These are phyloP conservation scores for Alces alces DNA, from an alignment of 2,113 vertebrate genomes.

Conservation along the genomic window DNA sequence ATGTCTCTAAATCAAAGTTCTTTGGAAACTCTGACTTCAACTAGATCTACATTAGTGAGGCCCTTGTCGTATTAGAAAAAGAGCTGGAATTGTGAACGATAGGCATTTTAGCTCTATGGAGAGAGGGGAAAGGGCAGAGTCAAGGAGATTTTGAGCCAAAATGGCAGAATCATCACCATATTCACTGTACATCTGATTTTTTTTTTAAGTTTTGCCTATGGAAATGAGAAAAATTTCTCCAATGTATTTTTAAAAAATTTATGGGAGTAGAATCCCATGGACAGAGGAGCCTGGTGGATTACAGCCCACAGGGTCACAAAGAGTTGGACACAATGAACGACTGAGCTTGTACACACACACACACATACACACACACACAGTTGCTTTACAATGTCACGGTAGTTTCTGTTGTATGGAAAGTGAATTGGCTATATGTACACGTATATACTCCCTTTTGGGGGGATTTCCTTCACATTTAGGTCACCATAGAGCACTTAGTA, in stretches of 20 bases:
- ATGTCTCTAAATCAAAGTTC: slow-evolving; percentile 39
- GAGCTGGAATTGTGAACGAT: not conserved
- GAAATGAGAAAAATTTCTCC: not conserved
- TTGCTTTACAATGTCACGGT: not conserved
- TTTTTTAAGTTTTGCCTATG: not conserved
- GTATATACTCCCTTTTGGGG: not conserved
- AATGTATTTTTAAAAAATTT: not conserved
- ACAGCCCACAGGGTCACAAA: not conserved
- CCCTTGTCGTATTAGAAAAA: not conserved
- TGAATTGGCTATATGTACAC: not conserved
- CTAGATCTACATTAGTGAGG: not conserved
- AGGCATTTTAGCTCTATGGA: not conserved
- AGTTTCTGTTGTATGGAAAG: not conserved
- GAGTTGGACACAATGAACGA: not conserved
- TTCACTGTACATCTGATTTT: not conserved
- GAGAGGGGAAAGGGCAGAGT: not conserved
- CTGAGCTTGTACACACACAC: fast-evolving
- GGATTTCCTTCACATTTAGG: not conserved
- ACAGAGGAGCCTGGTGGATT: not conserved
- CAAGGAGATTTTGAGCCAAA: not conserved
- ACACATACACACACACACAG: not conserved
- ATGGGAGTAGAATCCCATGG: not conserved
- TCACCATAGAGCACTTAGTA: not conserved
- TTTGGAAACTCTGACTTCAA: slow-evolving; percentile 43
- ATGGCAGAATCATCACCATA: not conserved